Conservation (phyloP, 1,140 invertebrate species). For the Drosophila albomicans region DNA sequence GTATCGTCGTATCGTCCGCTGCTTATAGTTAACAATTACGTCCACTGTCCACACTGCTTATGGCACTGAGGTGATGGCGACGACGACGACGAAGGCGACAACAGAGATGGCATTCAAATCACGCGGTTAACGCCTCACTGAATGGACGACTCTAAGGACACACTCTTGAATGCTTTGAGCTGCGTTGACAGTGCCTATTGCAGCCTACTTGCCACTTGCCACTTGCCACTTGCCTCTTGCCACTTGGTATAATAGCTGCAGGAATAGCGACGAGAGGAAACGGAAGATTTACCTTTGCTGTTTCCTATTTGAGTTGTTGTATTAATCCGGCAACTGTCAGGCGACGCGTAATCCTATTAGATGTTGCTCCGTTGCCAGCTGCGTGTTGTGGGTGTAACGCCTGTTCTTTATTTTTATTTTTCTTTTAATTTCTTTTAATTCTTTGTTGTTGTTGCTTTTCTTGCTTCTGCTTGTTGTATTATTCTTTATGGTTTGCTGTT, state of each 20-base stretch:
- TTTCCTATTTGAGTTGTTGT: conserved; percentile 39
- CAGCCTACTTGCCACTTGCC: background rate
- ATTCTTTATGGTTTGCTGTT: conserved; percentile 30
- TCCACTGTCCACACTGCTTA: conserved; percentile 18
- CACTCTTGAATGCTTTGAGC: conserved; percentile 10
- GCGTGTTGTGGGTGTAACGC: background rate
- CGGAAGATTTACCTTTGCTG: conserved; percentile 29
- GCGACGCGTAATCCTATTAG: conserved; percentile 46
- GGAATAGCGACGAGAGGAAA: background rate
- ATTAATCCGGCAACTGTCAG: conserved; percentile 53
- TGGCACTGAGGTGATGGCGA: background rate
- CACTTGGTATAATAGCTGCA: background rate
- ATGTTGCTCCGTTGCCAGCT: conserved; percentile 38
- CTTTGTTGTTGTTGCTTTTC: conserved; percentile 25
- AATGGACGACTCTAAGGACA: conserved; percentile 6
- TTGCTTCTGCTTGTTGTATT: background rate
- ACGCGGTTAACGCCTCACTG: conserved; percentile 6
- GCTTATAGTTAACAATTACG: conserved; percentile 64
- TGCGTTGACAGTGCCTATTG: conserved; percentile 11
- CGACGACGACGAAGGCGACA: background rate
- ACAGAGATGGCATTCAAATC: conserved; percentile 27
- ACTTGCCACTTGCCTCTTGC: background rate
- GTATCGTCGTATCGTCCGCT: conserved; percentile 6
- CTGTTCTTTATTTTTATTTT: background rate
- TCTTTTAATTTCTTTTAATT: background rate